Conservation (phyloP, 2,797 vertebrate species). For the Borostomias antarcticus region DNA sequence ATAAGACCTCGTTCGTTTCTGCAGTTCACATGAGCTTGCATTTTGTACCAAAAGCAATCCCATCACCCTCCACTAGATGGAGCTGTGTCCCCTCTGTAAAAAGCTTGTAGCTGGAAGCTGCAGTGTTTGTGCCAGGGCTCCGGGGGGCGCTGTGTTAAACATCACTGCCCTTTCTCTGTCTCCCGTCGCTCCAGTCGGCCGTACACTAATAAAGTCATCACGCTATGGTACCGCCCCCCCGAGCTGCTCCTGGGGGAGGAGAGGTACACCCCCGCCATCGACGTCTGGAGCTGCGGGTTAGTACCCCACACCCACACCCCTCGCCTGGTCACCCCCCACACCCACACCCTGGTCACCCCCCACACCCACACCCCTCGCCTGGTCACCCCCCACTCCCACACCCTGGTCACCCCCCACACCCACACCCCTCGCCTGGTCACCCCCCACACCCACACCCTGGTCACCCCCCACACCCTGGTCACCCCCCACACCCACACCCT, state of each 20-base stretch:
- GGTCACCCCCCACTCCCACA: too few relatives aligned
- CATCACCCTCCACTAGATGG: constrained; percentile 54
- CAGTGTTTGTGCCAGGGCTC: constrained; percentile 26
- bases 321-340: not conserved
- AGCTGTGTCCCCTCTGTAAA: constrained; percentile 21
- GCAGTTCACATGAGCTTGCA: not conserved
- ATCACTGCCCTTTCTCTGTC: not conserved
- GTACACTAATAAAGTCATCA: constrained; percentile 92
- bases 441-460: too few relatives aligned
- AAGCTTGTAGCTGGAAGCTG: not conserved
- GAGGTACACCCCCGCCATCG: constrained; percentile 87
- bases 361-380: too few relatives aligned
- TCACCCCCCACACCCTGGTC: too few relatives aligned
- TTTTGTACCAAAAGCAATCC: not conserved
- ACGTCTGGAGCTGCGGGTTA: constrained; percentile 92
- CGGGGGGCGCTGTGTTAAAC: not conserved
- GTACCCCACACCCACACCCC: constrained; percentile 33
- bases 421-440: too few relatives aligned
- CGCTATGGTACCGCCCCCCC: constrained; percentile 89
- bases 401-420: too few relatives aligned
- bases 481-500: too few relatives aligned
- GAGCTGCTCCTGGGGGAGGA: constrained; percentile 89
- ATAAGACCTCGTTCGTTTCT: not conserved
- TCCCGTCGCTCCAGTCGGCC: constrained; percentile 78
- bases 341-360: too few relatives aligned